A percentile compares a stretch with the other conserved stretches of the same genome.
These are phyloP conservation scores for Eupithecia insigniata DNA, from an alignment of 2,888 invertebrate genomes.

Conservation along the genomic window DNA sequence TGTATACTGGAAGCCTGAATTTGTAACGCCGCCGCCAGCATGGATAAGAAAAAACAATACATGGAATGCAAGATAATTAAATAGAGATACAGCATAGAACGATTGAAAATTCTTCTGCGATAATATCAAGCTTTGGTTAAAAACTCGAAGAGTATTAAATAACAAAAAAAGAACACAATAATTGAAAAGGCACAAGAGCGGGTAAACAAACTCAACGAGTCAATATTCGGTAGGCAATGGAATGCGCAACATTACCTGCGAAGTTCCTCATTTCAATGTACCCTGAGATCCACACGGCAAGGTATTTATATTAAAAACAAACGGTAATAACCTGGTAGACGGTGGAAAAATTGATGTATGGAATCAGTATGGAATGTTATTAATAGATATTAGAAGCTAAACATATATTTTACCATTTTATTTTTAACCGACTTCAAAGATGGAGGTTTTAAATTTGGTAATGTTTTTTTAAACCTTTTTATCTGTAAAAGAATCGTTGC, in stretches of 20 bases:
- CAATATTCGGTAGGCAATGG: conserved; percentile 40
- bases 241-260: conserved; percentile 53
- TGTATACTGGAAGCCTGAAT: too few relatives aligned
- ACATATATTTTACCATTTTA: too few relatives aligned
- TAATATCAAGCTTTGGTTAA: background rate
- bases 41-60: too few relatives aligned
- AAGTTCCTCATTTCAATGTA: conserved; percentile 67
- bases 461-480: too few relatives aligned
- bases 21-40: too few relatives aligned
- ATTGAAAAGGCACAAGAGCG: conserved; percentile 7
- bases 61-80: too few relatives aligned
- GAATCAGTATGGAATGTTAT: background rate
- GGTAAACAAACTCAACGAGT: conserved; percentile 39
- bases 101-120: background rate
- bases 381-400: conserved; percentile 39
- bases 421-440: too few relatives aligned
- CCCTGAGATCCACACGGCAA: conserved; percentile 59
- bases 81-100: too few relatives aligned
- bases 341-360: background rate
- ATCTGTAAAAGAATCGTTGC: too few relatives aligned
- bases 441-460: too few relatives aligned
- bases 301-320: conserved; percentile 46
- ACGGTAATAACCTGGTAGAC: conserved; percentile 19
- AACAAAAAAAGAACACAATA: background rate
- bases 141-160: background rate